Conservation (phyloP, 2,113 vertebrate genomes). For the Tetraodon nigroviridis region DNA sequence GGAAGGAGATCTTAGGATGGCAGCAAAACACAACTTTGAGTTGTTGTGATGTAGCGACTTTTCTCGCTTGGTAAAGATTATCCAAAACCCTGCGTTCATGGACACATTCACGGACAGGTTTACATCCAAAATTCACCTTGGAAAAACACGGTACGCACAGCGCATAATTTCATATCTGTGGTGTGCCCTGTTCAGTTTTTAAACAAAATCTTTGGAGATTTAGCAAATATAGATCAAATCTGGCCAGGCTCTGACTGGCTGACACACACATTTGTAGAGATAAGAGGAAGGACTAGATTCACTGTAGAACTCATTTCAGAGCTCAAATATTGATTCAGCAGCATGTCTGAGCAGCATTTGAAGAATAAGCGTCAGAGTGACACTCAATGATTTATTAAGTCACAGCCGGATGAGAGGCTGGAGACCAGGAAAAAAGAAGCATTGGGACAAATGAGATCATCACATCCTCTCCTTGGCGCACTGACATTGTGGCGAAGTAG, state of each 20-base stretch:
- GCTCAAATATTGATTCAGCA: no score
- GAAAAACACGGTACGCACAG: no score
- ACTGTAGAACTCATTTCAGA: background rate
- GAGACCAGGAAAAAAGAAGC: fast-evolving
- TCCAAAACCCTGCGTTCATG: no score
- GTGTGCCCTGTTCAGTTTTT: no score
- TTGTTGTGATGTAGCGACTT: background rate
- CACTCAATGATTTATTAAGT: background rate
- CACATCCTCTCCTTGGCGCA: no score
- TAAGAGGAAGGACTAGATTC: background rate
- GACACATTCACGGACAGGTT: no score
- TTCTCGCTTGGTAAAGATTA: no score
- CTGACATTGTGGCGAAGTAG: no score
- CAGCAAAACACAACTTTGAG: conserved; percentile 1
- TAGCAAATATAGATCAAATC: background rate
- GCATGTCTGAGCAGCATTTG: no score
- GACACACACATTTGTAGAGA: background rate
- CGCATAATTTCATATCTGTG: no score
- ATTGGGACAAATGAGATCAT: background rate
- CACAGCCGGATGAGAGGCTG: background rate
- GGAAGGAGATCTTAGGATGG: background rate
- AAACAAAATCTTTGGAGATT: background rate
- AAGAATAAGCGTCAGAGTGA: background rate
- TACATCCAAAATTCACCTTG: no score
- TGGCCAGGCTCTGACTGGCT: background rate